These are phyloP conservation scores for Agapornis roseicollis DNA, from an alignment of 2,113 vertebrate genomes.

Conservation along the genomic window DNA sequence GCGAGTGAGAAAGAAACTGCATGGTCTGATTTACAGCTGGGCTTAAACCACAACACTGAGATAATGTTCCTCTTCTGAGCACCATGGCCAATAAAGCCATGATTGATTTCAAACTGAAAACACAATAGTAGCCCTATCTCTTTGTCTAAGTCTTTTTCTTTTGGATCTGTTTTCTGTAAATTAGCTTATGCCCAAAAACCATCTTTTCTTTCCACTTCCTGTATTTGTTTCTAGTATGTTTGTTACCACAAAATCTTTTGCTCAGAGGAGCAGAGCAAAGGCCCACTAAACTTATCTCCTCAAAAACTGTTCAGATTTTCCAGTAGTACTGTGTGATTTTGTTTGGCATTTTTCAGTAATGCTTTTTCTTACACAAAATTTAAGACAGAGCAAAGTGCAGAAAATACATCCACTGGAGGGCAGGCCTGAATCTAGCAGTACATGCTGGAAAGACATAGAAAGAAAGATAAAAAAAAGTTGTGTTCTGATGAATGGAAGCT, in stretches of 20 bases:
- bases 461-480: neutral
- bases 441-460: neutral
- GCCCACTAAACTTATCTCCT: neutral
- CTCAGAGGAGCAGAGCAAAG: neutral
- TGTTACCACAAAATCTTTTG: neutral
- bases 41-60: neutral
- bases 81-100: neutral
- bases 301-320: neutral
- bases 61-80: neutral
- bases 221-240: neutral
- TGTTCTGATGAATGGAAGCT: neutral
- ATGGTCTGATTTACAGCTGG: no score
- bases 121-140: neutral
- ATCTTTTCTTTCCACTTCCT: neutral
- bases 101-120: neutral
- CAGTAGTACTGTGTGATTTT: neutral
- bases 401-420: neutral
- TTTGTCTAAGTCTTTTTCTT: neutral
- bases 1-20: no score
- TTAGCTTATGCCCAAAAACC: neutral
- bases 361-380: neutral
- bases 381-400: neutral
- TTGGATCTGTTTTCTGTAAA: neutral
- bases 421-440: neutral
- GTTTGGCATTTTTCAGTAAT: neutral